A percentile compares a stretch with the other conserved stretches of the same genome.
These are phyloP conservation scores for Gymnocephalus cernua DNA, from an alignment of 2,113 vertebrate species.

Conservation along the genomic window DNA sequence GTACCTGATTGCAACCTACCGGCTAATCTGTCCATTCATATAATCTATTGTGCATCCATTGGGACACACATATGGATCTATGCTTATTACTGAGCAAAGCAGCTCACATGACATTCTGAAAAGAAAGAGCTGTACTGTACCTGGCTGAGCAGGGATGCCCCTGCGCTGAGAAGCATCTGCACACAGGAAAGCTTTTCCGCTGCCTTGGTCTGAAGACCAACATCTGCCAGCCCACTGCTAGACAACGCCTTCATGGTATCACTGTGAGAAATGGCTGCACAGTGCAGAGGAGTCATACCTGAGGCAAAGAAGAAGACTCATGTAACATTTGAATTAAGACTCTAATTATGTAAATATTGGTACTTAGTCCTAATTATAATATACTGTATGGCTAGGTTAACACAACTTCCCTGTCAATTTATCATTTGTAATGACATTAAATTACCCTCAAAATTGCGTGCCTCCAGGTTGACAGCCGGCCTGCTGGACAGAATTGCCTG, in stretches of 20 bases:
- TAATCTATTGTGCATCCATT: background rate
- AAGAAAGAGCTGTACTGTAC: conserved; percentile 65
- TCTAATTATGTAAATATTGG: background rate
- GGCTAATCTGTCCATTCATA: background rate
- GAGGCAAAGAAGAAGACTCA: conserved; percentile 3
- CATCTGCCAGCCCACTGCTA: conserved; percentile 47
- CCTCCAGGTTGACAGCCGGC: conserved; percentile 84
- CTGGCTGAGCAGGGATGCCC: conserved; percentile 88
- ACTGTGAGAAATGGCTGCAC: conserved; percentile 89
- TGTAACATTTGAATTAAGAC: background rate
- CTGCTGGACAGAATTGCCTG: conserved; percentile 86
- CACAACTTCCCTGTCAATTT: background rate
- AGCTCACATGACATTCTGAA: background rate
- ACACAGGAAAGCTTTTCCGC: conserved; percentile 85
- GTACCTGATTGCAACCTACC: background rate
- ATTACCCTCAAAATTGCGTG: conserved; percentile 92
- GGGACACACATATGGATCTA: background rate
- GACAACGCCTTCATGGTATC: conserved; percentile 79
- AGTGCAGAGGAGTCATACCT: conserved; percentile 92
- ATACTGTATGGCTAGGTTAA: background rate
- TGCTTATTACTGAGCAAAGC: background rate
- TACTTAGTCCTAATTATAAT: background rate
- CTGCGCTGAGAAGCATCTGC: conserved; percentile 83
- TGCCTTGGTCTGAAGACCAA: conserved; percentile 68
- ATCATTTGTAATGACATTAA: background rate